phyloP scores from a whole-genome alignment of 2,888 invertebrate species.

The Octonoba sinensis region DNA sequence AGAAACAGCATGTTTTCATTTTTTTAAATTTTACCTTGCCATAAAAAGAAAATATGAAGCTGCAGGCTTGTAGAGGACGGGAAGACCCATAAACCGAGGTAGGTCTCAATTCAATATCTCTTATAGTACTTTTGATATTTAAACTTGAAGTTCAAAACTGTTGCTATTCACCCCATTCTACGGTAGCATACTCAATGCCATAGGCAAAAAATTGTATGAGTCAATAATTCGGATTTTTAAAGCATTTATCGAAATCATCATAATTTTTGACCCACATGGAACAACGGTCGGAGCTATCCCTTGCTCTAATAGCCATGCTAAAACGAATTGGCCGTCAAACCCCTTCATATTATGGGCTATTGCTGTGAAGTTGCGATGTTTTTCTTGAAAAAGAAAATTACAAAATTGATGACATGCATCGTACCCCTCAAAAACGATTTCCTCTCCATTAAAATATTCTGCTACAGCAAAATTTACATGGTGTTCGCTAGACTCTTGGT shows the following conservation, averaged over 20 bases:
- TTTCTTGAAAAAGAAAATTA: background rate
- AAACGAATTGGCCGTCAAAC: background rate
- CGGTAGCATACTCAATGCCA: background rate
- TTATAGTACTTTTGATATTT: too few relatives aligned
- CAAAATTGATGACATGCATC: constrained; percentile 11
- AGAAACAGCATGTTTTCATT: too few relatives aligned
- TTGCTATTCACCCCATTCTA: too few relatives aligned
- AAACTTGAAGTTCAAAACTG: too few relatives aligned
- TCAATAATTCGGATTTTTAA: background rate
- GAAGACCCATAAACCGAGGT: too few relatives aligned
- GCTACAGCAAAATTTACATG: constrained; percentile 1
- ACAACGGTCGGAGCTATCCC: background rate
- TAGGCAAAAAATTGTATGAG: background rate
- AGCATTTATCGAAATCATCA: background rate
- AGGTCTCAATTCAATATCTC: too few relatives aligned
- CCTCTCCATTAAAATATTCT: background rate
- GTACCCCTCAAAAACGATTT: background rate
- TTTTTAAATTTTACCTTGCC: too few relatives aligned
- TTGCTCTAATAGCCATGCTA: background rate
- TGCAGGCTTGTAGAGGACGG: too few relatives aligned
- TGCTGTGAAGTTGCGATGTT: background rate
- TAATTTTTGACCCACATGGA: background rate
- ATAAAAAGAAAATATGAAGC: too few relatives aligned
- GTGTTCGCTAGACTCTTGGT: background rate
- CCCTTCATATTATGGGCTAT: background rate